Conservation (phyloP, 2,888 invertebrate genomes). For the Andrena praecox region DNA sequence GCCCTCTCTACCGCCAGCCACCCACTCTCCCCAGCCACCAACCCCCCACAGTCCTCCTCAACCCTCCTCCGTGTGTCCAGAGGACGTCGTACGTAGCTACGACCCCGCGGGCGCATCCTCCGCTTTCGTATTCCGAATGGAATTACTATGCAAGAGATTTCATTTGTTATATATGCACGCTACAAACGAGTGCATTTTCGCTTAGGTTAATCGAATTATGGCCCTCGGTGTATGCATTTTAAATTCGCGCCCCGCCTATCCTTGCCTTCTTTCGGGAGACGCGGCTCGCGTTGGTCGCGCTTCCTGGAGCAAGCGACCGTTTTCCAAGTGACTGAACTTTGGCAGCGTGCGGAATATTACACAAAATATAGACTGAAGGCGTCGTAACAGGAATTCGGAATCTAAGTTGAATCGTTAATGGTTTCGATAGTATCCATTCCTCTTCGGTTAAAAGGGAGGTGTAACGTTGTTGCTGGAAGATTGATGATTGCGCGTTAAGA, state of each 20-base stretch:
- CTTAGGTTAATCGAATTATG: slow-evolving; percentile 84
- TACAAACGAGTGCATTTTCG: slow-evolving; percentile 84
- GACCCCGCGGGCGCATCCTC: slow-evolving; percentile 80
- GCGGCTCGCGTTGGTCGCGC: slow-evolving; percentile 16
- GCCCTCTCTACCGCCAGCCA: slow-evolving; percentile 77
- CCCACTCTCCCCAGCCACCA: slow-evolving; percentile 50
- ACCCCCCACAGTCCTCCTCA: slow-evolving; percentile 65
- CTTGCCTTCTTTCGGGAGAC: slow-evolving; percentile 44
- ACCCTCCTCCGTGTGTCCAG: slow-evolving; percentile 67
- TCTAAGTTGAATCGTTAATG: neutral
- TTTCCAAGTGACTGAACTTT: slow-evolving; percentile 3
- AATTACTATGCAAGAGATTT: slow-evolving; percentile 85
- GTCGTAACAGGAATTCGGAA: neutral
- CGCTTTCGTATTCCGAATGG: slow-evolving; percentile 84
- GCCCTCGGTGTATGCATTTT: slow-evolving; percentile 81
- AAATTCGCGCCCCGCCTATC: slow-evolving; percentile 76
- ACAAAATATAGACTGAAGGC: neutral
- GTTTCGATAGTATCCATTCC: no score
- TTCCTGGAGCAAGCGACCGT: neutral
- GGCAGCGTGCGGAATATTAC: neutral
- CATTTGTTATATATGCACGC: slow-evolving; percentile 82
- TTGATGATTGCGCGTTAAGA: no score
- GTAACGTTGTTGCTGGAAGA: no score
- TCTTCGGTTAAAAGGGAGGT: no score
- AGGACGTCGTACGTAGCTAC: slow-evolving; percentile 74